A percentile compares a stretch with the other conserved stretches of the same genome.
Evolutionary conservation across 2,888 invertebrate genomes (phyloP).

Genomic region (Lithophane ornitopus): DNA sequence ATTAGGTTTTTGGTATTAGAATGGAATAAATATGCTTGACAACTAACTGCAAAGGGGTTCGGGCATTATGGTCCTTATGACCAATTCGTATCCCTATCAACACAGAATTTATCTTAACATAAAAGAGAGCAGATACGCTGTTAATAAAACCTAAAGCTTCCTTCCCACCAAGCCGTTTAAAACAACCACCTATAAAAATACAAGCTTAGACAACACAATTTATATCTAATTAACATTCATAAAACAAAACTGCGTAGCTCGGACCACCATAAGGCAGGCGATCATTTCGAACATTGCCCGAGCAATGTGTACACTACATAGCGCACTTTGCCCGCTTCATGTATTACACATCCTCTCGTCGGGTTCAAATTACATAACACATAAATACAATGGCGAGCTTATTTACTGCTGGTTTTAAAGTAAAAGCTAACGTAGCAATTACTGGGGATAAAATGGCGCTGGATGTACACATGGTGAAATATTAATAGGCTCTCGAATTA

Average conservation of each 20-base stretch:
- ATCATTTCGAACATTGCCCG: constrained; percentile 56
- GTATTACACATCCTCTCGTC: constrained; percentile 71
- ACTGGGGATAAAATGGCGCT: constrained; percentile 69
- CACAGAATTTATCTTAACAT: not conserved
- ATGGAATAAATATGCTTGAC: too few relatives aligned
- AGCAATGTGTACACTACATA: constrained; percentile 51
- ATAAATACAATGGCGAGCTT: constrained; percentile 82
- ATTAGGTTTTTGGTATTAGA: too few relatives aligned
- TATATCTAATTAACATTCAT: constrained; percentile 56
- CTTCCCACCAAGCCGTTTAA: not conserved
- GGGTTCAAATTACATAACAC: constrained; percentile 81
- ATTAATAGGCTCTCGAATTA: not conserved
- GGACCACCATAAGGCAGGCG: constrained; percentile 44
- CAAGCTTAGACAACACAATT: constrained; percentile 35
- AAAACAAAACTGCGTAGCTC: constrained; percentile 32
- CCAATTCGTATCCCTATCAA: not conserved
- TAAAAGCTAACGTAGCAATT: constrained; percentile 75
- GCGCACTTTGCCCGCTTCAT: constrained; percentile 50
- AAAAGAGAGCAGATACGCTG: not conserved
- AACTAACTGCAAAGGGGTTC: not conserved
- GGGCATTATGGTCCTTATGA: too few relatives aligned
- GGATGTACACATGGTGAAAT: not conserved
- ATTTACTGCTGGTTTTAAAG: constrained; percentile 80
- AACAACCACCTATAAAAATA: constrained; percentile 30
- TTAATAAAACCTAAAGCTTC: not conserved